Conservation (phyloP, 1,140 invertebrate species). For the Microplitis demolitor region DNA sequence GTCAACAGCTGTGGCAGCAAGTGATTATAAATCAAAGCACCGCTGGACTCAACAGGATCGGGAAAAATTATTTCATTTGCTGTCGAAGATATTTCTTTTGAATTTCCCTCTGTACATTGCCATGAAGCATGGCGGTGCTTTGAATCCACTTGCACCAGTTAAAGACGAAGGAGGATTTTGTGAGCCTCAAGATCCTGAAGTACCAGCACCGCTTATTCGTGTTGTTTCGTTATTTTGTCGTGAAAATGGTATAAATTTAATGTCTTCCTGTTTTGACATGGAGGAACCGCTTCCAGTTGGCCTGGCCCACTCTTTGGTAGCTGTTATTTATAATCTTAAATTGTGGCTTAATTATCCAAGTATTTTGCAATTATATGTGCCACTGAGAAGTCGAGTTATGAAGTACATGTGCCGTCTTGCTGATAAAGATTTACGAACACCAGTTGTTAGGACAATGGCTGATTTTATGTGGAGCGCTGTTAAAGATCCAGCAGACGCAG, state of each 20-base stretch:
- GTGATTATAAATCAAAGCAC: constrained; percentile 23
- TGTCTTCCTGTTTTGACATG: constrained; percentile 83
- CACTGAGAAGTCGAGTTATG: constrained; percentile 81
- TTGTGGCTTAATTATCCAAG: constrained; percentile 93
- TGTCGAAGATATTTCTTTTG: constrained; percentile 81
- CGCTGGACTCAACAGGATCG: constrained; percentile 76
- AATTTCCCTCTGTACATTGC: constrained; percentile 93
- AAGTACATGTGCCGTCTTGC: constrained; percentile 92
- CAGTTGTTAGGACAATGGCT: constrained; percentile 88
- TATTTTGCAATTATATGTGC: constrained; percentile 85
- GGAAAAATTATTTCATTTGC: constrained; percentile 77
- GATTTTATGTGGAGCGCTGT: constrained; percentile 94
- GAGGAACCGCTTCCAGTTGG: constrained; percentile 80
- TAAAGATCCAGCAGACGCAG: constrained; percentile 87
- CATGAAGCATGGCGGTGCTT: constrained; percentile 75
- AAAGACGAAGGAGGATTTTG: constrained; percentile 71
- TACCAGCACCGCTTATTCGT: constrained; percentile 84
- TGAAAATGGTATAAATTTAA: constrained; percentile 82
- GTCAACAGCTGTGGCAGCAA: constrained; percentile 29
- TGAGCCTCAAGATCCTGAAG: constrained; percentile 90
- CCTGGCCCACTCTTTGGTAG: constrained; percentile 88
- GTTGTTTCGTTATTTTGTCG: constrained; percentile 93
- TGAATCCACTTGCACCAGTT: constrained; percentile 53
- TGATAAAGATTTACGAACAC: constrained; percentile 86
- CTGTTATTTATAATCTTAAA: constrained; percentile 88